Evolutionary conservation across 2,888 invertebrate species (phyloP).

Genomic region (Pardosa pseudoannulata): DNA sequence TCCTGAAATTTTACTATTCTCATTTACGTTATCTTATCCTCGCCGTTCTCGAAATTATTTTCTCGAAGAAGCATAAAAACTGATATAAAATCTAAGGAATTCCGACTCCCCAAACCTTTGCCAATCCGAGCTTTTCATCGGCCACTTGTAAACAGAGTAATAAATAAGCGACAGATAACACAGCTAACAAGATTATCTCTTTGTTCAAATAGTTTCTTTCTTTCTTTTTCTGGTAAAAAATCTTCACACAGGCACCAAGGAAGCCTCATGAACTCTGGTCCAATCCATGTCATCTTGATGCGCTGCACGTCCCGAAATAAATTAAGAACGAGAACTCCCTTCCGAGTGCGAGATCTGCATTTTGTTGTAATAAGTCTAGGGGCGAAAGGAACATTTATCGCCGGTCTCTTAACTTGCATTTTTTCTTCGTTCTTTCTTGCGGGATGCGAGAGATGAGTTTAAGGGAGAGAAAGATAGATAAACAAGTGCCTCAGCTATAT

Average conservation of each 20-base stretch:
- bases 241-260: background rate
- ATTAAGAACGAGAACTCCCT: background rate
- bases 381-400: no score
- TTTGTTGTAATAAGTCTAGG: background rate
- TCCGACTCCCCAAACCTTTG: background rate
- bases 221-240: background rate
- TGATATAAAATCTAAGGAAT: background rate
- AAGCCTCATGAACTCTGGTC: background rate
- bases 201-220: background rate
- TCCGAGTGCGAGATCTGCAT: background rate
- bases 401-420: no score
- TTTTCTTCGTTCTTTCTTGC: no score
- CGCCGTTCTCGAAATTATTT: no score
- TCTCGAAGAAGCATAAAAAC: no score
- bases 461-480: no score
- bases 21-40: no score
- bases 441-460: no score
- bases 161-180: background rate
- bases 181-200: background rate
- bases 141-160: conserved; percentile 1
- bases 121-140: background rate
- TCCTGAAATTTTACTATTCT: no score
- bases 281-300: background rate
- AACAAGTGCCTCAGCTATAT: no score
- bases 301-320: background rate